phyloP scores from a whole-genome alignment of 2,797 vertebrate species.

The Anolis apletophallus region DNA sequence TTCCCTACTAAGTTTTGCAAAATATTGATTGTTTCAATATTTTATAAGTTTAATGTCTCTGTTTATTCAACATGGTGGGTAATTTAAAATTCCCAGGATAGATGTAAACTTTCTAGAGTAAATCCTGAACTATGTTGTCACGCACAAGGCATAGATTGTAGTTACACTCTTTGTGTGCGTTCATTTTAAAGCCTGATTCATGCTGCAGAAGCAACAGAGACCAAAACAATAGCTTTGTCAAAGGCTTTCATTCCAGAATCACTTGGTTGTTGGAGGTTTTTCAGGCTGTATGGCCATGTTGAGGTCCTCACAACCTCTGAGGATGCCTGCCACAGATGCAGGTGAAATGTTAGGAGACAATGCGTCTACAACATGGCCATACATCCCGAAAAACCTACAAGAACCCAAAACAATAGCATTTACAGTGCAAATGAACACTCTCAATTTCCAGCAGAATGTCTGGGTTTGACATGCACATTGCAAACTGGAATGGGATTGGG shows the following conservation, averaged over 20 bases:
- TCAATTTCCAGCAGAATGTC: neutral
- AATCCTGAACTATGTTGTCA: neutral
- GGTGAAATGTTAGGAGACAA: too few relatives aligned
- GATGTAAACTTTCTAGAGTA: neutral
- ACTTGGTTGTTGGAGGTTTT: too few relatives aligned
- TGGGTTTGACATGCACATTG: neutral
- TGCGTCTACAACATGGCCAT: too few relatives aligned
- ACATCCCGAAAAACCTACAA: too few relatives aligned
- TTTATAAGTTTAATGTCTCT: neutral
- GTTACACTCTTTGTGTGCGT: neutral
- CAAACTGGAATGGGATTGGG: neutral
- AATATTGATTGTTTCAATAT: neutral
- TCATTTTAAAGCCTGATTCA: neutral
- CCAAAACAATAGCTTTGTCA: too few relatives aligned
- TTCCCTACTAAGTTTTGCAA: neutral
- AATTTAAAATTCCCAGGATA: neutral
- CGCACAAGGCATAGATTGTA: neutral
- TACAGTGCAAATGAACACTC: neutral
- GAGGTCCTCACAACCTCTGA: too few relatives aligned
- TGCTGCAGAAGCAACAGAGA: neutral
- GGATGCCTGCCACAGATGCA: too few relatives aligned
- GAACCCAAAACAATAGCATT: too few relatives aligned
- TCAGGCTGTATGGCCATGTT: too few relatives aligned
- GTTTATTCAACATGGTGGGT: neutral
- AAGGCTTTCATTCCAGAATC: too few relatives aligned